phyloP scores from a whole-genome alignment of 2,888 invertebrate species.

The Megaustenia siamemsis region DNA sequence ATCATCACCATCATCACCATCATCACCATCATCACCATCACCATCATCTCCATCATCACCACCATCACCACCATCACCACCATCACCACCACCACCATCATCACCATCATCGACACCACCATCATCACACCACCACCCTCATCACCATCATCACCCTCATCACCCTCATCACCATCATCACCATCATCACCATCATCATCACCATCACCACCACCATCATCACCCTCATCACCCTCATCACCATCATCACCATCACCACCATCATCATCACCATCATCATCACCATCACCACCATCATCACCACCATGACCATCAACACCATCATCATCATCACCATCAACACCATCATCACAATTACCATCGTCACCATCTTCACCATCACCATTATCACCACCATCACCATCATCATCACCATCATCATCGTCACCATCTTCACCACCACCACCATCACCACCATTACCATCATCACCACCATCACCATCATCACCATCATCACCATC shows the following conservation, averaged over 20 bases:
- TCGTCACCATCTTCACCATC: background rate
- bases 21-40: too few relatives aligned
- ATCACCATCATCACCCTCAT: background rate
- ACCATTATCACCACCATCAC: constrained; percentile 22
- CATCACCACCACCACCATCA: background rate
- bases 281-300: too few relatives aligned
- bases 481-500: background rate
- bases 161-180: background rate
- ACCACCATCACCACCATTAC: constrained; percentile 24
- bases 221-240: background rate
- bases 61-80: background rate
- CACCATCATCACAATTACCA: background rate
- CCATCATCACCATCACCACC: background rate
- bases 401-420: constrained; percentile 40
- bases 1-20: background rate
- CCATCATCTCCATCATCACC: background rate
- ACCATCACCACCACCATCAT: background rate
- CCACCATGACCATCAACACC: background rate
- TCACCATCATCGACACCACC: background rate
- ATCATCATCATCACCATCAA: background rate
- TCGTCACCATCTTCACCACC: constrained; percentile 38
- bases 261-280: background rate
- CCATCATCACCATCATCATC: background rate
- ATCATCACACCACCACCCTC: background rate
- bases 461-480: background rate